A percentile compares a stretch with the other conserved stretches of the same genome.
phyloP scores from a whole-genome alignment of 1,140 invertebrate genomes.

The Anoplophora glabripennis region DNA sequence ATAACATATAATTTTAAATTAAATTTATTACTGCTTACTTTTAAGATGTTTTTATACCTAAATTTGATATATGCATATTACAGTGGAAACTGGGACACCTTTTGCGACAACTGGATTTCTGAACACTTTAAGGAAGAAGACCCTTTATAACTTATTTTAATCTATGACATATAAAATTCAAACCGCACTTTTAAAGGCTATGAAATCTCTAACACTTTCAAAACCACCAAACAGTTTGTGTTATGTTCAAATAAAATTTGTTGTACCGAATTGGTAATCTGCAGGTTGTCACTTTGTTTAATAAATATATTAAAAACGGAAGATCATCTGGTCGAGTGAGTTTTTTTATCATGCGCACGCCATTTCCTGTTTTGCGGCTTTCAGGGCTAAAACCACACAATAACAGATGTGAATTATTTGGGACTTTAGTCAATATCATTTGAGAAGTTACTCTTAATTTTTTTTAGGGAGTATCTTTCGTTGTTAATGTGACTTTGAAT shows the following conservation, averaged over 20 bases:
- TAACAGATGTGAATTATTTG: not conserved
- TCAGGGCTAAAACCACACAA: conserved; percentile 56
- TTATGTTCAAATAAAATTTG: not conserved
- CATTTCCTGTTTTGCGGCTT: conserved; percentile 64
- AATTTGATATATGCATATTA: too few relatives aligned
- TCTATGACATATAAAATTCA: not conserved
- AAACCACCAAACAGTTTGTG: not conserved
- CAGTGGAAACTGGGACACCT: too few relatives aligned
- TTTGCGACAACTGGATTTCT: too few relatives aligned
- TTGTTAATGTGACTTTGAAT: too few relatives aligned
- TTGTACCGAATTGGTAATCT: not conserved
- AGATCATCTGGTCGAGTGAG: not conserved
- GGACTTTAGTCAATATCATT: not conserved
- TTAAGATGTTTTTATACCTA: too few relatives aligned
- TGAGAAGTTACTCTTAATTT: not conserved
- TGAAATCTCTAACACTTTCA: not conserved
- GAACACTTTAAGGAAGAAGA: too few relatives aligned
- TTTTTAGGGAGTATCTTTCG: not conserved
- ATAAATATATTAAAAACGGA: not conserved
- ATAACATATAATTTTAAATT: too few relatives aligned
- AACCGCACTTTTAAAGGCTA: not conserved
- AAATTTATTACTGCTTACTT: too few relatives aligned
- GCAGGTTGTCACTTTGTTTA: not conserved
- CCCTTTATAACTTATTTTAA: not conserved
- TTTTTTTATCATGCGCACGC: conserved; percentile 60